These are phyloP conservation scores for Sinodicranocentrus sp. DNA, from an alignment of 2,888 invertebrate species.

Conservation along the genomic window DNA sequence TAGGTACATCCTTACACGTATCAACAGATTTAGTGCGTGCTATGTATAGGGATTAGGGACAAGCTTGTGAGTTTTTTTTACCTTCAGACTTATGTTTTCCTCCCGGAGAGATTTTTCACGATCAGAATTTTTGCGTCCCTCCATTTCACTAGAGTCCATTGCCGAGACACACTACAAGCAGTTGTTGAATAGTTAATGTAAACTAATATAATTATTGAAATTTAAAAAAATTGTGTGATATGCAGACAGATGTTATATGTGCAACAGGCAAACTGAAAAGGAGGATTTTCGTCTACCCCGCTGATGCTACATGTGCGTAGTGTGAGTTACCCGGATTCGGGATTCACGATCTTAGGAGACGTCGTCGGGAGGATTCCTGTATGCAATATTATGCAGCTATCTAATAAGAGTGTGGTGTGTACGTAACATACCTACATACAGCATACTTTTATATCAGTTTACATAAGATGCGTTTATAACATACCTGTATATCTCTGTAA, in stretches of 20 bases:
- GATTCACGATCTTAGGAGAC: constrained; percentile 30
- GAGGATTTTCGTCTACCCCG: constrained; percentile 29
- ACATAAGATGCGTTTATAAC: no score
- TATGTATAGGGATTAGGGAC: no score
- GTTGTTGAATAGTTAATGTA: neutral
- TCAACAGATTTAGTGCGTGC: no score
- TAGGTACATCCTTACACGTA: no score
- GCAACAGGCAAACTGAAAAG: constrained; percentile 48
- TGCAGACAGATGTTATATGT: constrained; percentile 42
- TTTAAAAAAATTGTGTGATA: neutral
- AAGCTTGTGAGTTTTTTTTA: constrained; percentile 30
- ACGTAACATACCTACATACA: no score
- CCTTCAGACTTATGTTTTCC: constrained; percentile 73
- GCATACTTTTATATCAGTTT: no score
- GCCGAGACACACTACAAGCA: neutral
- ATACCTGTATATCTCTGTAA: no score
- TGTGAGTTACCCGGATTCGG: constrained; percentile 38
- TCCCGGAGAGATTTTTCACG: constrained; percentile 70
- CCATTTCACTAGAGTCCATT: constrained; percentile 37
- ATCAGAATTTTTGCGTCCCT: constrained; percentile 62
- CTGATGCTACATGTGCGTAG: constrained; percentile 14
- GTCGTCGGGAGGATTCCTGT: no score
- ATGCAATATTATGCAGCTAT: no score
- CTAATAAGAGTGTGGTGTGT: no score
- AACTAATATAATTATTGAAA: neutral